Evolutionary conservation across 2,888 invertebrate genomes (phyloP), one percentile per base, ranked within the genome.

Genomic region (Nycteola revayana): DNA sequence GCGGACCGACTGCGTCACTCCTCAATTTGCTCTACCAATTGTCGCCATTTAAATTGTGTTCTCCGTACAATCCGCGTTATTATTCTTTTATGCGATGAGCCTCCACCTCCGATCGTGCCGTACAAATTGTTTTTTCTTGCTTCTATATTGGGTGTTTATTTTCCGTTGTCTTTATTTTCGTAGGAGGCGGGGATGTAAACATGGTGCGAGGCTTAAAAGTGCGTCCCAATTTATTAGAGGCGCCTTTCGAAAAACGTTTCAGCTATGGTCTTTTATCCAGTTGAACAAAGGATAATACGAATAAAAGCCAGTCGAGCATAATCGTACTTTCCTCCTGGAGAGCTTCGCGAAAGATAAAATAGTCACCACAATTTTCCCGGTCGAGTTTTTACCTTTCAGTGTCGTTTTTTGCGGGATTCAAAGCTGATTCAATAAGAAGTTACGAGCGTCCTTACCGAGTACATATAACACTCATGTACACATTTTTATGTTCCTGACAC

Each of bases 11-110:
- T 59, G 52, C 49, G 49, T 47, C 64, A 61, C 69, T 67, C 60
- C 60, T 63, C 69, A 59, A 74, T 69, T 66, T 63, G 65, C 61
- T 63, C 59, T 66, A 60, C 61, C 68, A 66, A 76, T 78, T 75
- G 81, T 80, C 75, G 69, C 79, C 75, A 72, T 80, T 80, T 80
- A 81, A 83, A 87, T 81, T 78, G 79, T 71, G 70, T 75, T 72
- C 69, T 71, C 69, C 67, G 67, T 64, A 67, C 71, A 76, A 75
- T 77, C 71, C 72, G 49, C 66, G 69, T 79, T 78, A 79, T 81
- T 76, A 79, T 80, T 77, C 72, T 71, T 76, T 77, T 70, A 72
- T 72, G 64, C 59, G 61, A 44, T 49, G 53, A 47, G 52, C 36
- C 53, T 44, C 43, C 46, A 38, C 34, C 40, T 40, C 36, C 55